Evolutionary conservation across 1,140 invertebrate genomes (phyloP), one percentile per base, ranked within the genome.

Genomic region (Myzus persicae): DNA sequence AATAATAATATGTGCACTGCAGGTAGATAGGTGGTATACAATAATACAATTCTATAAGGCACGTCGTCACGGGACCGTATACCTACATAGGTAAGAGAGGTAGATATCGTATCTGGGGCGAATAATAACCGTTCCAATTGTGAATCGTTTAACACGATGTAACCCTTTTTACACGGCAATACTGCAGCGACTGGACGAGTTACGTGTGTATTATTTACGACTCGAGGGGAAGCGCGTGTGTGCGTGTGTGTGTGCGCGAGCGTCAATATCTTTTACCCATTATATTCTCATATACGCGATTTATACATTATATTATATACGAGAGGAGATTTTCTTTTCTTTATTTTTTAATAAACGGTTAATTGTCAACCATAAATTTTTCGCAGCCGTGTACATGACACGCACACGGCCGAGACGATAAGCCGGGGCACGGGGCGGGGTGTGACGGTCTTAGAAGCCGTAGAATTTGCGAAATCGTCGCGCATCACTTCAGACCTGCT

Each of bases 71-170:
- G 6, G 14, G 31, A n/a, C 24, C 82, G 0, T 26, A 44, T 85
- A 44, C 20, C 11, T 42, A 42, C 14, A 42, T 84, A 84, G 11
- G 9, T 26, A 31, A 26, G 8, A 22, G 14, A n/a, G 40, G 38
- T n/a, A 40, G 76, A 14, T 36, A 81, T 31, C 81, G 40, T 88
- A 51, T 89, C 48, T 89, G 48, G 88, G 88, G 88, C 88, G 88
- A 93, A 93, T 85, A 93, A 93, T 93, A 93, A 93, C 91, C 91
- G 91, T 93, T 93, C 91, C 91, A 93, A 93, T 93, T 93, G 91
- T 82, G 91, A 93, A 93, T 85, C 91, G 91, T 93, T 93, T 93
- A 93, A 93, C 91, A 93, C 91, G 91, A 93, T 93, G 91, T 93
- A 51, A 93, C 91, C 91, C 91, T 93, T 93, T 93, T 93, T 93